Evolutionary conservation across 2,888 invertebrate genomes (phyloP), one percentile per base, ranked within the genome.

Genomic region (Scaptodrosophila latifasciaeformis): DNA sequence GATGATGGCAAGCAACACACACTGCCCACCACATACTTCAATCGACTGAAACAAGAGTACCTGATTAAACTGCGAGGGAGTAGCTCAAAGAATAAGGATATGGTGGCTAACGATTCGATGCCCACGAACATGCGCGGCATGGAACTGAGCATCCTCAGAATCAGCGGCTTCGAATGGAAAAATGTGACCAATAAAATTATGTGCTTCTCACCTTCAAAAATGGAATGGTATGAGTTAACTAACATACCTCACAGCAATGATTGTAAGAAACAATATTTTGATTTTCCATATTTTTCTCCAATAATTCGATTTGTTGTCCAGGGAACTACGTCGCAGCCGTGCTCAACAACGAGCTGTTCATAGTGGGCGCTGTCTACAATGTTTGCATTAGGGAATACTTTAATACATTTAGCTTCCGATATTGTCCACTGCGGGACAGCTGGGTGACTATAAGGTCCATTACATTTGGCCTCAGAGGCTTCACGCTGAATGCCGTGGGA

Each of bases 341-440:
- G 0, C 85, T 91, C 7, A 89, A 90, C 59, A 92, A 92, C 76
- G 89, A 91, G 69, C 86, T 92, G 10, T 92, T 90, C 72, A 89
- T 92, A 2, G 89, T 92, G n/a, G 92, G 92, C 10, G 92, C 92
- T 0, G 92, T 92, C 65, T 92, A 91, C 74, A 91, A 92, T 83
- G 90, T 91, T 44, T 89, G 88, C 24, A 83, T 91, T 47, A 83
- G 84, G 49, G 92, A 92, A 84, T 90, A 91, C 67, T 90, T 92
- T 48, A 92, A 92, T 86, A 91, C 92, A 0, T 92, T 91, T 81
- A 92, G 92, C 0, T 92, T 92, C 81, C 88, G 90, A 3, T 91
- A 90, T 68, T 88, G 88, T 65, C 91, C 92, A 0, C 84, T 89
- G 19, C 87, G 87, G 19, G 88, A 91, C 70, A 88, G 89, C 59